Conservation (phyloP, 2,113 vertebrate genomes). For the Donacobius atricapilla region DNA sequence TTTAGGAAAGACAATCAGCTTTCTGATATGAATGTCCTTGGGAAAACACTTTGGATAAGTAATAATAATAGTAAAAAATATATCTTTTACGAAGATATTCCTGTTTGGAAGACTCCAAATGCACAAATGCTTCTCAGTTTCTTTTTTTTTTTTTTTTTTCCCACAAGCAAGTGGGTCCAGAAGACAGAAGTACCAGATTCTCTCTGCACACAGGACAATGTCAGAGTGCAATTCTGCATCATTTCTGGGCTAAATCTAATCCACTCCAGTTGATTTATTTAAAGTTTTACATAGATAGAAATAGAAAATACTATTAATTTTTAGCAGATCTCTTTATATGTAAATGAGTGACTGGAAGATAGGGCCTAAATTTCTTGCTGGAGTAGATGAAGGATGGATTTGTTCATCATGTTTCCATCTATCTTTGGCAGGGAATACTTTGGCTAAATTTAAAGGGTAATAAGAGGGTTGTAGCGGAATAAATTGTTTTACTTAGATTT, state of each 20-base stretch:
- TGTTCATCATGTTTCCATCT: background rate
- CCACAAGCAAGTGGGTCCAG: background rate
- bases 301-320: background rate
- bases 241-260: background rate
- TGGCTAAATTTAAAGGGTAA: slow-evolving; percentile 20
- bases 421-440: background rate
- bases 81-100: background rate
- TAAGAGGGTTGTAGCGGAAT: background rate
- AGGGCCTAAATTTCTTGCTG: background rate
- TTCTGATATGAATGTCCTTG: background rate
- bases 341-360: background rate
- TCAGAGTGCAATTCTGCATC: background rate
- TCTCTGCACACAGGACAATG: background rate
- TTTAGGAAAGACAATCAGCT: background rate
- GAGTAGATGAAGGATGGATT: background rate
- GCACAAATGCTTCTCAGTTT: background rate
- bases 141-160: background rate
- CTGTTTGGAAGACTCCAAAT: background rate
- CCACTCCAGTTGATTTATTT: background rate
- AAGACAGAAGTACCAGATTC: background rate
- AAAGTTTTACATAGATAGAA: background rate
- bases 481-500: slow-evolving; percentile 23
- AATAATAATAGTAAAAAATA: too few species aligned
- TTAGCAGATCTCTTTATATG: background rate
- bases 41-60: background rate